Conservation (phyloP, 2,797 vertebrate genomes). For the Pantherophis alleghaniensis region DNA sequence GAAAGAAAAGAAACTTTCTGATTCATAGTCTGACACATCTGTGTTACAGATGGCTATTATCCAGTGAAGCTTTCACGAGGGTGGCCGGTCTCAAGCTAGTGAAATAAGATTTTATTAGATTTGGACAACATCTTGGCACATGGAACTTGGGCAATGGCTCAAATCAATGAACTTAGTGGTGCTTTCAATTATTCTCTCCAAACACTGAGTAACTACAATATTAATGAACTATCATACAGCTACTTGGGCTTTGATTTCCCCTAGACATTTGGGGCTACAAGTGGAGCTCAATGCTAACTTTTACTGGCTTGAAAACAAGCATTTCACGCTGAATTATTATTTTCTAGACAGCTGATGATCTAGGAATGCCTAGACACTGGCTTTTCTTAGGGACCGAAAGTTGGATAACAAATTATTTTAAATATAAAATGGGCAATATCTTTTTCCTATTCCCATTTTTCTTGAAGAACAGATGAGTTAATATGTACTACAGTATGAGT, state of each 20-base stretch:
- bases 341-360: neutral
- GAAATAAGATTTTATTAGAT: constrained; percentile 7
- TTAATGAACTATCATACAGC: neutral
- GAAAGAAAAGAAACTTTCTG: neutral
- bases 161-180: neutral
- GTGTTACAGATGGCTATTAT: neutral
- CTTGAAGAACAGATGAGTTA: neutral
- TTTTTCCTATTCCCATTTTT: neutral
- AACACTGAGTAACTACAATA: neutral
- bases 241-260: neutral
- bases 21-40: neutral
- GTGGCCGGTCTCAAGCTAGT: neutral
- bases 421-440: neutral
- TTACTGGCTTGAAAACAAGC: neutral
- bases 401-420: neutral
- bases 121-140: neutral
- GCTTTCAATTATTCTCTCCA: constrained; percentile 2
- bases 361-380: neutral
- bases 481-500: neutral
- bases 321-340: neutral
- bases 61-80: neutral
- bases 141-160: neutral
- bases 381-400: neutral
- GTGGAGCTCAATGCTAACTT: neutral
- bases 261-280: neutral